Percentiles rank a stretch among this genome's conserved stretches.
These are phyloP conservation scores for Antechinus flavipes DNA, from an alignment of 2,113 vertebrate species.

Conservation along the genomic window DNA sequence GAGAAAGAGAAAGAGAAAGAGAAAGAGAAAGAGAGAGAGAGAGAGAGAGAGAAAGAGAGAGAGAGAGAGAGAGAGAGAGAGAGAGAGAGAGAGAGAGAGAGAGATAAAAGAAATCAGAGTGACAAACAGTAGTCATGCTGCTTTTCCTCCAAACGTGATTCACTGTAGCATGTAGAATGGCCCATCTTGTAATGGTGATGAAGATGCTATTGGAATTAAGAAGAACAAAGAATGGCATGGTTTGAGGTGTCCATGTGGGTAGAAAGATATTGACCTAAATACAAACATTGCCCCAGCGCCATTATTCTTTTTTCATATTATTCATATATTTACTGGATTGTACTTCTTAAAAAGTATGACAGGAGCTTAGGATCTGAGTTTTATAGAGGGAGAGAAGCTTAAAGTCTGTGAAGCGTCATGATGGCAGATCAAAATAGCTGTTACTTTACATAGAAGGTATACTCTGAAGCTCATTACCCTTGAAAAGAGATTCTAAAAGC, in stretches of 20 bases:
- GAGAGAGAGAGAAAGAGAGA: not conserved
- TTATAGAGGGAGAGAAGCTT: not conserved
- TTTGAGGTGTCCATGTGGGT: not conserved
- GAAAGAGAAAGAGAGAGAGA: too few species aligned
- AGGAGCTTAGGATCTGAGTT: not conserved
- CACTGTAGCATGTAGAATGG: not conserved
- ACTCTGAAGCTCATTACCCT: not conserved
- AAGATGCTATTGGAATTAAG: not conserved
- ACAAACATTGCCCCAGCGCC: not conserved
- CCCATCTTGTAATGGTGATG: not conserved
- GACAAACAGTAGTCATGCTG: not conserved
- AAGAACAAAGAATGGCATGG: not conserved
- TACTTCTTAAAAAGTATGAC: not conserved
- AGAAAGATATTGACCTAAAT: not conserved
- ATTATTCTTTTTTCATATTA: not conserved
- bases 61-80: too few species aligned
- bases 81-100: too few species aligned
- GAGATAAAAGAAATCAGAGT: not conserved
- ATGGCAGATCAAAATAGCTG: not conserved
- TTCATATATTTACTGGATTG: not conserved
- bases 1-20: not conserved
- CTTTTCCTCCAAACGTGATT: not conserved
- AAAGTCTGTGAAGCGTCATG: not conserved
- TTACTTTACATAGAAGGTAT: not conserved
- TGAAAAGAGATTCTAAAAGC: not conserved